Evolutionary conservation across 1,140 invertebrate genomes (phyloP), one percentile per base, ranked within the genome.

Genomic region (Thereuonema tuberculata): DNA sequence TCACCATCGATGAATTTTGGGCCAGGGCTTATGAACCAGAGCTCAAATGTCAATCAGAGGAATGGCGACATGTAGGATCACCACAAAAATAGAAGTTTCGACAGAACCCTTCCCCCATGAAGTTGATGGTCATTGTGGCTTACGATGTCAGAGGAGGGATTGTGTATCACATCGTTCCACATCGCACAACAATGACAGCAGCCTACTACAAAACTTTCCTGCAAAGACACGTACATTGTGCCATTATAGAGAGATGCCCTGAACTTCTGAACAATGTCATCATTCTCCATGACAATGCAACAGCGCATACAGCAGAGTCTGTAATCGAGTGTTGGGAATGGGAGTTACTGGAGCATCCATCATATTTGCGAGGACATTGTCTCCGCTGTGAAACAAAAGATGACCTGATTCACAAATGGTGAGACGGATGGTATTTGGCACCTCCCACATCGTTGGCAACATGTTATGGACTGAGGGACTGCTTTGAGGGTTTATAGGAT

Each of bases 1-100:
- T 37, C 31, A 37, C 31, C 17, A 37, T 37, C 31, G 31, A 37
- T 37, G 31, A 37, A 37, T 37, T 37, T 37, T 37, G 31, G 31
- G 31, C 31, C 31, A 17, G 5, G 31, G 31, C 31, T 9, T 37
- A 9, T 37, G 31, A 37, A 37, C 31, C 31, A 37, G 31, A 37
- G 31, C 31, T 37, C 31, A 37, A 68, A 15, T 66, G 29, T 12
- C 65, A 52, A 48, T 68, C 66, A 20, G 67, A 49, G 17, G 67
- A 67, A 15, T 67, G 52, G 12, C 54, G 47, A n/a, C 24, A 29
- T 26, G 66, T 55, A 57, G 62, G 50, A 59, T 67, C 66, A 17
- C n/a, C 54, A 37, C 5, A 17, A 37, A 1, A 20, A 5, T n/a
- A 27, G 21, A 23, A 47, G 1, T 49, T n/a, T 17, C 20, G 31